Evolutionary conservation across 1,140 invertebrate genomes (phyloP).

Genomic region (Hyphantria cunea): DNA sequence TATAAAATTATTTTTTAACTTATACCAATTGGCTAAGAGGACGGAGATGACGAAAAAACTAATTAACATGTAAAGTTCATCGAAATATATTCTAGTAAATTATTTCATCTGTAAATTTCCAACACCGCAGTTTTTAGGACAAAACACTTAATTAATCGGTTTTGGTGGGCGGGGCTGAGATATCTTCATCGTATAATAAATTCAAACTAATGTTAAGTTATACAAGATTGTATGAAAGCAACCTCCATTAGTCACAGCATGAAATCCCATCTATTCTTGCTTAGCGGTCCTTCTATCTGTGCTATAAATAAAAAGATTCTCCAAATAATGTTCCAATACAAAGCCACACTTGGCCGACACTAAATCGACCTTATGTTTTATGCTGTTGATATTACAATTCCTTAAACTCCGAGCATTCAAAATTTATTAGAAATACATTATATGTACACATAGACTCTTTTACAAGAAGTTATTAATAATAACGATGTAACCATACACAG

Average conservation of each 20-base stretch:
- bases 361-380: not conserved
- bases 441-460: conserved; percentile 31
- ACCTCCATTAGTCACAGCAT: conserved; percentile 65
- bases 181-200: conserved; percentile 70
- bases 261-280: conserved; percentile 55
- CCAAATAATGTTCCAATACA: conserved; percentile 46
- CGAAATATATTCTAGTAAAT: conserved; percentile 51
- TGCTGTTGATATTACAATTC: conserved; percentile 19
- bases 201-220: conserved; percentile 64
- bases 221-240: conserved; percentile 47
- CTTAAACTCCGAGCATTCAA: conserved; percentile 7
- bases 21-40: conserved; percentile 16
- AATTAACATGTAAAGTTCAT: conserved; percentile 33
- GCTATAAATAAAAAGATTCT: conserved; percentile 57
- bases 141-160: conserved; percentile 51
- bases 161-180: conserved; percentile 53
- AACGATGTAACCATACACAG: conserved; percentile 36
- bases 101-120: conserved; percentile 50
- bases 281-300: conserved; percentile 43
- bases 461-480: conserved; percentile 44
- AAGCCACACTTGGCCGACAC: conserved; percentile 20
- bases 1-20: conserved; percentile 25
- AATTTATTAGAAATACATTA: conserved; percentile 35
- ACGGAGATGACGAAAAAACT: conserved; percentile 9
- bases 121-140: conserved; percentile 38